Evolutionary conservation across 2,113 vertebrate species (phyloP).

Genomic region (Garra rufa): DNA sequence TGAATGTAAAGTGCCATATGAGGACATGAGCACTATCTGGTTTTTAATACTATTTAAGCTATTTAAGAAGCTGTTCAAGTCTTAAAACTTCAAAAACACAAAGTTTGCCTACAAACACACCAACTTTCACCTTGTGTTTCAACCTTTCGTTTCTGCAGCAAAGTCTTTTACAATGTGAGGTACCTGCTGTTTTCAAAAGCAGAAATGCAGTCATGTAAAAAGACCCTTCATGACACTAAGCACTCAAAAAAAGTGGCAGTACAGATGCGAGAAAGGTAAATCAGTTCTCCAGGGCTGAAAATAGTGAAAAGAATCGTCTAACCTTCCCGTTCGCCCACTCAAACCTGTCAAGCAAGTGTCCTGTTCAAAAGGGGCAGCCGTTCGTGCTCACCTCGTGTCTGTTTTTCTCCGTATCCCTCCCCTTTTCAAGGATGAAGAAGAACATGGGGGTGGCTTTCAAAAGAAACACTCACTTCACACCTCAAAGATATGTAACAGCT

Average conservation of each 20-base stretch:
- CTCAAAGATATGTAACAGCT: slow-evolving; percentile 27
- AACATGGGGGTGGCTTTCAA: slow-evolving; percentile 37
- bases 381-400: slow-evolving; percentile 20
- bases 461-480: slow-evolving; percentile 38
- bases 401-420: background rate
- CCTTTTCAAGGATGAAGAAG: slow-evolving; percentile 21
- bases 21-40: background rate
- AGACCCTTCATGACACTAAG: slow-evolving; percentile 3
- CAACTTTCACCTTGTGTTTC: background rate
- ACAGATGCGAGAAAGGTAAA: slow-evolving; percentile 24
- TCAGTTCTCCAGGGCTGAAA: slow-evolving; percentile 5
- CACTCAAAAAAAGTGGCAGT: background rate
- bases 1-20: background rate
- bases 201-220: slow-evolving; percentile 13
- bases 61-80: background rate
- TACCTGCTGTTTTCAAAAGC: background rate
- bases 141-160: background rate
- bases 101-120: background rate
- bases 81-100: background rate
- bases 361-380: slow-evolving; percentile 9
- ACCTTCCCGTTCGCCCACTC: slow-evolving; percentile 35
- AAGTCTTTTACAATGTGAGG: background rate
- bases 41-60: background rate
- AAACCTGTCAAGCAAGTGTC: slow-evolving; percentile 30
- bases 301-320: background rate